Base-by-base conservation (phyloP, 1,140 invertebrate species). In the Epicauta chinensis region DNA sequence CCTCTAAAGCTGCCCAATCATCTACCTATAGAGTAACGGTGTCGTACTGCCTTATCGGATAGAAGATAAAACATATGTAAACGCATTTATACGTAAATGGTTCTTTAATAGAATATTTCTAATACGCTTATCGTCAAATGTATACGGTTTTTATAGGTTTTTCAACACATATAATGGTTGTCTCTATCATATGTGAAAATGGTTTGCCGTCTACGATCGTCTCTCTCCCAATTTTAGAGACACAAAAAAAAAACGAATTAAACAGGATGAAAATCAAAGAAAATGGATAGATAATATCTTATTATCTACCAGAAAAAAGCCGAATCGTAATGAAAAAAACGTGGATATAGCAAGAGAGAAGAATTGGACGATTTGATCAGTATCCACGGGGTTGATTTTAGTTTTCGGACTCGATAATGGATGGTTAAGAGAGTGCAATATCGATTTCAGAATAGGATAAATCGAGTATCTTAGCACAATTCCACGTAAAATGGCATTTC, bases 81-180 rank as follows among this genome's bases (percentile, higher is more conserved):
- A 23, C 23, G 7, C 23, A 23, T n/a, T n/a, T n/a, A n/a, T n/a
- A n/a, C n/a, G n/a, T n/a, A 23, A 23, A 16, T 37, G 45, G 37
- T 37, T 13, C 45, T 37, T 34, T 47, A 47, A 47, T 47, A 47
- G 45, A 47, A 47, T 47, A 47, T 47, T 47, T 34, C 45, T 47
- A 36, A 47, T 47, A 47, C 37, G 34, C 45, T 47, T 47, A 47
- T 47, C 45, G 45, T 16, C 3, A 2, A 37, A 46, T 15, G 34
- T 34, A 38, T 37, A 46, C 31, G 32, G 34, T 47, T 47, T 47
- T 47, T 47, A 47, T 38, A 35, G n/a, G n/a, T n/a, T n/a, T n/a
- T n/a, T n/a, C n/a, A n/a, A n/a, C n/a, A n/a, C n/a, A n/a, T n/a
- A n/a, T 3, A n/a, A n/a, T n/a, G n/a, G n/a, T n/a, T n/a, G n/a